Evolutionary conservation across 2,888 invertebrate genomes (phyloP), one percentile per base, ranked within the genome.

Genomic region (Melolontha melolontha): DNA sequence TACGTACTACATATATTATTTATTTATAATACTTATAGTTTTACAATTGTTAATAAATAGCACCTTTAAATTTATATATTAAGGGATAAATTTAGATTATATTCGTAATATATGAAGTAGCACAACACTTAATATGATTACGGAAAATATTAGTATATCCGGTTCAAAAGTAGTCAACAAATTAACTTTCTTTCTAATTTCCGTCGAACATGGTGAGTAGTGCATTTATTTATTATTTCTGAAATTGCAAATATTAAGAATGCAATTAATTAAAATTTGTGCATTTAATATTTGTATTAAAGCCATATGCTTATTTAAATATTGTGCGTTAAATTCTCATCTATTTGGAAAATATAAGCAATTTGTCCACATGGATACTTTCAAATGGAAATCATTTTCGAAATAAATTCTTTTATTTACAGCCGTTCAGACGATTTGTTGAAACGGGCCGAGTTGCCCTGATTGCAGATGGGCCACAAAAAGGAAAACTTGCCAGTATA

Each of bases 361-460:
- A 41, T 52, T 39, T 47, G 52, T 51, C 70, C 70, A 67, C 70
- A 66, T 71, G 67, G 68, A 40, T 29, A 8, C 16, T 10, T 54
- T 34, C 1, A 47, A 27, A 1, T 14, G 1, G n/a, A 4, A 12
- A 34, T 10, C 50, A 44, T 40, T 55, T n/a, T 67, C 29, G 47
- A 49, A 17, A 52, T 66, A 34, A 54, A 41, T 72, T 70, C 85
- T 74, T 76, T 74, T 64, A 71, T 72, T 84, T 85, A 71, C 79
- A 92, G 96, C 92, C 94, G 81, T 96, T 95, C 87, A 87, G 92
- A 81, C 91, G 95, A 85, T 97, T 94, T 86, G 98, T 99, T 75
- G 95, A 99, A 85, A 92, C 97, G 74, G 99, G 99, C 85, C 95
- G 99, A 77, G 94, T 99, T 78, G 98, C 96, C 86, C 94, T 94